A percentile compares a stretch with the other conserved stretches of the same genome.
These are phyloP conservation scores for Danionella cerebrum DNA, from an alignment of 2,113 vertebrate genomes.

Conservation along the genomic window DNA sequence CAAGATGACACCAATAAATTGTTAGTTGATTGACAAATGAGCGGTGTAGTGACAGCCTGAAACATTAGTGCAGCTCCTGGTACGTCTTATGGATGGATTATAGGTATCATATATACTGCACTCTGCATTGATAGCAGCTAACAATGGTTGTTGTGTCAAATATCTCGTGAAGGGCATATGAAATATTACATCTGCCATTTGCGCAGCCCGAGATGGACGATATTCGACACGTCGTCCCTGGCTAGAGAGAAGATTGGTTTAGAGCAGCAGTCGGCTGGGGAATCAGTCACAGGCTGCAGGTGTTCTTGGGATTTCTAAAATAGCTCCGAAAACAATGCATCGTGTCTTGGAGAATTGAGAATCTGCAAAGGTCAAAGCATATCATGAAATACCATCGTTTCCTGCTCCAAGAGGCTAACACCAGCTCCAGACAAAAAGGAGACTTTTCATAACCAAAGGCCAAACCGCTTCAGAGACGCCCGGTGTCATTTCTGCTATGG, in stretches of 20 bases:
- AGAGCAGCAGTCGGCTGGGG: background rate
- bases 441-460: slow-evolving; percentile 45
- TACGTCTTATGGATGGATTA: slow-evolving; percentile 23
- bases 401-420: background rate
- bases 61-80: slow-evolving; percentile 18
- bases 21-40: background rate
- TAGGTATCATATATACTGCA: slow-evolving; percentile 12
- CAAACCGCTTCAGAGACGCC: slow-evolving; percentile 42
- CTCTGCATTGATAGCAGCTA: slow-evolving; percentile 17
- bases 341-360: background rate
- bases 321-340: background rate
- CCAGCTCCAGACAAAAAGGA: slow-evolving; percentile 44
- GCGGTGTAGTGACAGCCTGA: slow-evolving; percentile 3
- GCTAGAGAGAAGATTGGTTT: slow-evolving; percentile 3
- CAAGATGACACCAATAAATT: slow-evolving; percentile 16
- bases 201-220: background rate
- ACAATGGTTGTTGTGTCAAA: slow-evolving; percentile 18
- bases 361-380: slow-evolving; percentile 13
- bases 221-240: background rate
- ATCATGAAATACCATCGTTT: slow-evolving; percentile 5
- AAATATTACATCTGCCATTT: slow-evolving; percentile 20
- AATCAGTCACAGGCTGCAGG: slow-evolving; percentile 11
- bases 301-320: slow-evolving; percentile 3
- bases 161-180: slow-evolving; percentile 9
- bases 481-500: slow-evolving; percentile 44